Base-by-base conservation (phyloP, 2,113 vertebrate genomes). In the Ammodytes dubius region DNA sequence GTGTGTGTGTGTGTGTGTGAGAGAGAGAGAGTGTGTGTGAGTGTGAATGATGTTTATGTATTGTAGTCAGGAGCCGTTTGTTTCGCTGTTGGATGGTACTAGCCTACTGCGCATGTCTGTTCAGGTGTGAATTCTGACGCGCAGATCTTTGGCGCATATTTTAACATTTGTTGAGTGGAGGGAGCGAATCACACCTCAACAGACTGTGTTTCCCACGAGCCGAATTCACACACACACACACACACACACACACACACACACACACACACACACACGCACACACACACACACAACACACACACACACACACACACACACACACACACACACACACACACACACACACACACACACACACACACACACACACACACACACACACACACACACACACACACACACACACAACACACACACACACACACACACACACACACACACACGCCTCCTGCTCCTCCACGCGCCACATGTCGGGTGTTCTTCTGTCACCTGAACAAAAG, bases 111-210 rank as follows among this genome's bases (percentile, higher is more conserved):
- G 63, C 84, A 60, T 81, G 91, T 77, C 43, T 8, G 77, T 5
- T 11, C 50, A 80, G 84, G 94, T 93, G 94, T 83, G 37, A 46
- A 2, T 7, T 3, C 56, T 88, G 6, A 85, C 19, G 17, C 13
- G 47, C 13, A 0, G 86, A 70, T 82, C 81, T 75, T 12, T 47
- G 27, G 54, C 46, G 27, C 27, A 27, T 27, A 27, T 27, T 27
- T 27, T 27, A 27, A 27, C 27, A 27, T 27, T 27, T 27, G 27
- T 27, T 27, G 27, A 27, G 27, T 27, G 27, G 27, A 27, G 27
- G 27, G 27, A 27, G 27, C 27, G 27, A 27, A 27, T 92, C 83
- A 85, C 95, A 91, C 93, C 92, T 92, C 70, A n/a, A 71, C 81
- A 89, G 79, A 90, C 86, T 74, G 27, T 74, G 27, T 27, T 89